phyloP scores from a whole-genome alignment of 2,113 vertebrate species.

The Heptranchias perlo region DNA sequence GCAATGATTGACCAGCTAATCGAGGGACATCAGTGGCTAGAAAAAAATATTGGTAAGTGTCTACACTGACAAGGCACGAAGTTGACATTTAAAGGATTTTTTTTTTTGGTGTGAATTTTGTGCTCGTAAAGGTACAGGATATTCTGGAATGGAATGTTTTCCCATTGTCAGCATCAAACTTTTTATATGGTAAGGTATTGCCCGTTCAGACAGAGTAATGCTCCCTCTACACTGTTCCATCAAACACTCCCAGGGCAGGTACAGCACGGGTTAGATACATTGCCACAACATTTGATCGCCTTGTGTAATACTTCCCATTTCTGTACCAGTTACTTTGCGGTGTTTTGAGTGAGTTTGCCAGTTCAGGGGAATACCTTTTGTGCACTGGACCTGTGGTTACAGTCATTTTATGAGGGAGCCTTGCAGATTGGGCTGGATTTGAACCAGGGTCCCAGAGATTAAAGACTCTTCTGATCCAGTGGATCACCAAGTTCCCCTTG shows the following conservation, averaged over 20 bases:
- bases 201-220: background rate
- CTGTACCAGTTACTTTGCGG: background rate
- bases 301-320: background rate
- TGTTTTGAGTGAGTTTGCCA: background rate
- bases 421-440: background rate
- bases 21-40: conserved; percentile 95
- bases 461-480: background rate
- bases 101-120: background rate
- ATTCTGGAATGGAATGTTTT: background rate
- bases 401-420: background rate
- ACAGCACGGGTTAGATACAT: background rate
- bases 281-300: background rate
- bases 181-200: background rate
- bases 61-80: background rate
- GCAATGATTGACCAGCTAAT: conserved; percentile 97
- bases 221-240: background rate
- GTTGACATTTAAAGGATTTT: background rate
- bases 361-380: background rate
- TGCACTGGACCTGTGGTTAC: background rate
- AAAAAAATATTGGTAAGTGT: conserved; percentile 81
- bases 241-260: background rate
- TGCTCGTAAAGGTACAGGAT: background rate
- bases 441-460: background rate
- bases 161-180: background rate
- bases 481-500: background rate